Conservation (phyloP, 2,113 vertebrate genomes). For the Amphilophus citrinellus region DNA sequence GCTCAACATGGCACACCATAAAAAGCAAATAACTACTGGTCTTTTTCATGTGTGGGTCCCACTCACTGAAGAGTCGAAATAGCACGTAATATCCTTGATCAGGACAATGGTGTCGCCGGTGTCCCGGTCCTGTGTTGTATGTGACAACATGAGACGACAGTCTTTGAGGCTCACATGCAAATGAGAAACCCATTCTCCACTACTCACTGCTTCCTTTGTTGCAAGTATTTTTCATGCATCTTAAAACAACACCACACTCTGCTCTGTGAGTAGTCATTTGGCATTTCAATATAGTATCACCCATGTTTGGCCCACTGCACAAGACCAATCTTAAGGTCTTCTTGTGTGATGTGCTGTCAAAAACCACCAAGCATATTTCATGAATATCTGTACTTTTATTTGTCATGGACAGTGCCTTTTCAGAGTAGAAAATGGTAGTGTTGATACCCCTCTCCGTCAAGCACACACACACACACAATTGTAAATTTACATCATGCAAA, state of each 20-base stretch:
- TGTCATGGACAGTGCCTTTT: conserved; percentile 64
- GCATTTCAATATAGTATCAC: conserved; percentile 78
- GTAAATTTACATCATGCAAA: neutral
- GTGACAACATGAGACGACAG: conserved; percentile 58
- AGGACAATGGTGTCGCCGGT: conserved; percentile 38
- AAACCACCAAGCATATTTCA: conserved; percentile 62
- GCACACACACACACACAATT: neutral
- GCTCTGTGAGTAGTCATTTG: conserved; percentile 60
- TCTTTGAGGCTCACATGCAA: conserved; percentile 71
- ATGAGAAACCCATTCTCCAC: conserved; percentile 48
- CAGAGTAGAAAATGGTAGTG: conserved; percentile 62
- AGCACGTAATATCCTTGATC: conserved; percentile 72
- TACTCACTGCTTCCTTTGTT: conserved; percentile 57
- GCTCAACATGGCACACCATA: conserved; percentile 39
- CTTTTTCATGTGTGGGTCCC: conserved; percentile 34
- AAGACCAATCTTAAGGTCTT: conserved; percentile 60
- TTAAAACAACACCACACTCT: conserved; percentile 75
- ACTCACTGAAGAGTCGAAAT: conserved; percentile 35
- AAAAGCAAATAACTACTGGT: conserved; percentile 43
- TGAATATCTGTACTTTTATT: conserved; percentile 73
- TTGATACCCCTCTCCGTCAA: conserved; percentile 38
- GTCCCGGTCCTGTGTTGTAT: conserved; percentile 37
- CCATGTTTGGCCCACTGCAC: conserved; percentile 68
- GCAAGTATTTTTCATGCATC: conserved; percentile 75
- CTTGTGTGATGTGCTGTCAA: conserved; percentile 65